Conservation (phyloP, 2,797 vertebrate species). For the Microctenopoma lineatum region DNA sequence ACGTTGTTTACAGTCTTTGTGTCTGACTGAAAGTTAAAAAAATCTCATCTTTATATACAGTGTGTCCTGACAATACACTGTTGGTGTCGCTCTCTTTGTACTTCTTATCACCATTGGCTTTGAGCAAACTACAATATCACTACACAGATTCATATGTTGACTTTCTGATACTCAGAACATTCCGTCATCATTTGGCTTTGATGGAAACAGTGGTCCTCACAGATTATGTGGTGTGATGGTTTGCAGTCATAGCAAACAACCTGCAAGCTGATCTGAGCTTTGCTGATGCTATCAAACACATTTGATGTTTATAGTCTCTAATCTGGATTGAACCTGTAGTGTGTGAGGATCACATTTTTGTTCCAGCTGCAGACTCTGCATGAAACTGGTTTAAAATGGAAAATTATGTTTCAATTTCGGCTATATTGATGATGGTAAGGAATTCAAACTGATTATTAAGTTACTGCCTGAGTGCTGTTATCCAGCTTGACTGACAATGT, state of each 20-base stretch:
- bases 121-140: background rate
- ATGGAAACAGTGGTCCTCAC: conserved; percentile 24
- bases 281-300: conserved; percentile 34
- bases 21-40: conserved; percentile 11
- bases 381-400: conserved; percentile 26
- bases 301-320: conserved; percentile 40
- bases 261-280: conserved; percentile 24
- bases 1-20: background rate
- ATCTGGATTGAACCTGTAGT: conserved; percentile 28
- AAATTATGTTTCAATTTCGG: conserved; percentile 9
- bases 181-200: conserved; percentile 28
- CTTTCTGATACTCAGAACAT: conserved; percentile 8
- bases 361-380: conserved; percentile 17
- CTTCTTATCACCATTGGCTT: conserved; percentile 14
- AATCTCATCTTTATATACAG: background rate
- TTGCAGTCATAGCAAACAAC: conserved; percentile 21
- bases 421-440: conserved; percentile 18
- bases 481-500: background rate
- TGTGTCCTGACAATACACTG: conserved; percentile 9
- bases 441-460: conserved; percentile 26
- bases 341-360: conserved; percentile 17
- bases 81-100: background rate
- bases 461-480: conserved; percentile 6
- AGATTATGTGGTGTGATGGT: conserved; percentile 14
- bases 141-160: conserved; percentile 18